Evolutionary conservation across 2,888 invertebrate species (phyloP).

Genomic region (Eupithecia insigniata): DNA sequence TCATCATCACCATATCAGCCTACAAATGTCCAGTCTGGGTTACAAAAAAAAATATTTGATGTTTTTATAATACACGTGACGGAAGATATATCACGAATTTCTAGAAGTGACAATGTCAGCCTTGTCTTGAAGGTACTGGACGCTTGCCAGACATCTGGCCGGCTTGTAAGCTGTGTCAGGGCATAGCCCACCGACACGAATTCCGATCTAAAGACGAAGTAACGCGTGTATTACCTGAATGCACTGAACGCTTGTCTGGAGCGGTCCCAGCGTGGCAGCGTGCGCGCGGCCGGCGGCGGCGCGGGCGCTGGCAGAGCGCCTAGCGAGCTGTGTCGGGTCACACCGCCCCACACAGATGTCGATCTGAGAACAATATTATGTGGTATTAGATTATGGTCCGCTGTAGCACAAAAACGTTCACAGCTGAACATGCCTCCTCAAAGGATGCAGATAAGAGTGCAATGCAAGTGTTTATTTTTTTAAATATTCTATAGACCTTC

Average conservation of each 20-base stretch:
- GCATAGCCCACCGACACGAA: not conserved
- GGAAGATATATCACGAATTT: not conserved
- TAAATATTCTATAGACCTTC: too few relatives aligned
- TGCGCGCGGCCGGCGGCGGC: slow-evolving; percentile 38
- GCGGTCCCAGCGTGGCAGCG: slow-evolving; percentile 60
- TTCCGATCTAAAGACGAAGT: not conserved
- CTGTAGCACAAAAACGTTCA: not conserved
- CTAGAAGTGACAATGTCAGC: not conserved
- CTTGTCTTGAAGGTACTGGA: not conserved
- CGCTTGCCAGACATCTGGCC: not conserved
- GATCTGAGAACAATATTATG: not conserved
- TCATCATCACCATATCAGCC: not conserved
- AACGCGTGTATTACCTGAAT: slow-evolving; percentile 53
- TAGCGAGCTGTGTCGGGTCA: slow-evolving; percentile 68
- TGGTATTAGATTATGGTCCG: not conserved
- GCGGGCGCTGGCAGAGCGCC: slow-evolving; percentile 58
- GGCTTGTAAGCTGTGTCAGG: not conserved
- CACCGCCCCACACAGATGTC: slow-evolving; percentile 38
- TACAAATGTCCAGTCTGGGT: not conserved
- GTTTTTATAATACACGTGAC: too few relatives aligned
- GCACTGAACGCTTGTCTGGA: slow-evolving; percentile 64
- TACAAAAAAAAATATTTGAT: too few relatives aligned
- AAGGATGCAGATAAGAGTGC: too few relatives aligned
- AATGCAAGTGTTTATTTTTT: too few relatives aligned
- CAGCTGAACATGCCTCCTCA: not conserved